A percentile compares a stretch with the other conserved stretches of the same genome.
These are phyloP conservation scores for Carapus acus DNA, from an alignment of 2,797 vertebrate genomes.

Conservation along the genomic window DNA sequence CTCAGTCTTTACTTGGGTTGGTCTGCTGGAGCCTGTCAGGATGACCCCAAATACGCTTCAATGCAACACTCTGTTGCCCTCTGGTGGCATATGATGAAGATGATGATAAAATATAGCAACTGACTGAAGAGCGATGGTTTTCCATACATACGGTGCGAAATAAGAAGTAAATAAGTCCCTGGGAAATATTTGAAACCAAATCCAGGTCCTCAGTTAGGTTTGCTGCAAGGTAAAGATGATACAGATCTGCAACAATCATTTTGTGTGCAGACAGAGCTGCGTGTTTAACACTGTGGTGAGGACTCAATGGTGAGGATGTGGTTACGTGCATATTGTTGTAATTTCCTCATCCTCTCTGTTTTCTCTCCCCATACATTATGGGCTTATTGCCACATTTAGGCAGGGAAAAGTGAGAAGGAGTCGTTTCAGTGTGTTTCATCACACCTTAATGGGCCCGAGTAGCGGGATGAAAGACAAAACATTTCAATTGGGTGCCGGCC, in stretches of 20 bases:
- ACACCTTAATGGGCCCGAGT: slow-evolving; percentile 48
- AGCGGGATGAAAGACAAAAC: slow-evolving; percentile 37
- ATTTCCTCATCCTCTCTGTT: slow-evolving; percentile 2
- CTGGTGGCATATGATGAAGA: slow-evolving; percentile 38
- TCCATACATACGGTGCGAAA: too few species aligned
- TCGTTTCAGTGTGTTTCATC: slow-evolving; percentile 59
- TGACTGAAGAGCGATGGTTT: slow-evolving; percentile 3
- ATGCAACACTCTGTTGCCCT: slow-evolving; percentile 30
- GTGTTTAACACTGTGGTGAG: too few species aligned
- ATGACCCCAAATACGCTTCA: too few species aligned
- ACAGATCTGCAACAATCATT: too few species aligned
- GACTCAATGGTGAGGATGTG: background rate
- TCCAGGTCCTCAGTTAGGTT: too few species aligned
- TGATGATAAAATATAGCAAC: background rate
- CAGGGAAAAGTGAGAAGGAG: slow-evolving; percentile 7
- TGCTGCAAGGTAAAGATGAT: too few species aligned
- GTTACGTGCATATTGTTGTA: slow-evolving; percentile 16
- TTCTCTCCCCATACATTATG: slow-evolving; percentile 19
- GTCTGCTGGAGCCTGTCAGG: too few species aligned
- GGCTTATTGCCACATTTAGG: slow-evolving; percentile 26
- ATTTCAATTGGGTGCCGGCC: slow-evolving; percentile 38
- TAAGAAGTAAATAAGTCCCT: too few species aligned
- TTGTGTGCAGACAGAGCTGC: too few species aligned
- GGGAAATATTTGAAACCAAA: too few species aligned
- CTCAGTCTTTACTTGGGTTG: too few species aligned